These are phyloP conservation scores for Astyanax mexicanus DNA, from an alignment of 2,797 vertebrate species.

Conservation along the genomic window DNA sequence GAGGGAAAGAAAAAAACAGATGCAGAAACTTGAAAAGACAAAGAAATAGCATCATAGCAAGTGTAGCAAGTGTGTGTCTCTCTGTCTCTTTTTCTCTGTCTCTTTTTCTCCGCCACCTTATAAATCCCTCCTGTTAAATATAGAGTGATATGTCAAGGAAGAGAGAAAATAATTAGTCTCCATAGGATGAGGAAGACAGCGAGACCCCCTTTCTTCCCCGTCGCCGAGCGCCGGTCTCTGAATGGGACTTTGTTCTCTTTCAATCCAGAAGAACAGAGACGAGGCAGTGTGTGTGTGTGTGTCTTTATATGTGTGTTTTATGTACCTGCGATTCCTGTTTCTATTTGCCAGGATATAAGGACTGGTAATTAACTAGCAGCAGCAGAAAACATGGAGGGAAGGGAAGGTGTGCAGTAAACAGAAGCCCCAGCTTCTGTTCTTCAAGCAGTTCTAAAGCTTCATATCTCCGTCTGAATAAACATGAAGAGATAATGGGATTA, in stretches of 20 bases:
- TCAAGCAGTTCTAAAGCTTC: not conserved
- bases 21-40: conserved; percentile 44
- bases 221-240: conserved; percentile 32
- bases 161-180: conserved; percentile 77
- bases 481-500: conserved; percentile 10
- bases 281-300: conserved; percentile 37
- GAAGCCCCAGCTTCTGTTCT: not conserved
- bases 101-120: conserved; percentile 27
- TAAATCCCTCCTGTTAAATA: conserved; percentile 62
- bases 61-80: too few relatives aligned
- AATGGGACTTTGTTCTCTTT: conserved; percentile 49
- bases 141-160: conserved; percentile 58
- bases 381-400: conserved; percentile 4
- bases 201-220: conserved; percentile 9
- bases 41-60: conserved; percentile 28
- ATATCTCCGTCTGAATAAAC: not conserved
- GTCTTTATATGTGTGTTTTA: conserved; percentile 28
- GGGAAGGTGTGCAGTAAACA: conserved; percentile 23
- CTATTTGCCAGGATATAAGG: conserved; percentile 54
- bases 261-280: conserved; percentile 52
- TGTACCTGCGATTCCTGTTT: conserved; percentile 57
- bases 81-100: conserved; percentile 29
- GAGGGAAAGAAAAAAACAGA: conserved; percentile 50
- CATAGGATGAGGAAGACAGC: conserved; percentile 54
- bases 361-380: conserved; percentile 54